Base-by-base conservation (phyloP, 2,888 invertebrate genomes). In the Spicauda simplicius region DNA sequence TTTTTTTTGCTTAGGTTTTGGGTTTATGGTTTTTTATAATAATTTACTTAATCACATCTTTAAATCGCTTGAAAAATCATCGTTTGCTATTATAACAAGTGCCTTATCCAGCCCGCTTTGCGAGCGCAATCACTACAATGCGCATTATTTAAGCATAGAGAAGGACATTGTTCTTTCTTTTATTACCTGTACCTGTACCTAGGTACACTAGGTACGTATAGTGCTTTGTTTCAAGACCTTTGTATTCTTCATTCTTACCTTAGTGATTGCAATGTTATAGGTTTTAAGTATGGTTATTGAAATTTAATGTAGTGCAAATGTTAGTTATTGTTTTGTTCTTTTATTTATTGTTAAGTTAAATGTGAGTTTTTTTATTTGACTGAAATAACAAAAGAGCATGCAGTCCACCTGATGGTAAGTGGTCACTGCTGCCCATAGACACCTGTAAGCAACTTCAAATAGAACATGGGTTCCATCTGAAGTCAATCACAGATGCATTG, bases 41-140 rank as follows among this genome's bases (percentile, higher is more conserved):
- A n/a, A n/a, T n/a, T n/a, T n/a, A n/a, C n/a, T n/a, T n/a, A 14
- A 14, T 11, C 14, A 14, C 14, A 41, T 14, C 3, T 2, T 14
- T 41, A 14, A 25, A 25, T 25, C 25, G 25, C 25, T 25, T 25
- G 3, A 25, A 25, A 25, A 2, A 25, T 25, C n/a, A 25, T 25
- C 25, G 25, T 25, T 25, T 25, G 14, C 14, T 41, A 12, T 5
- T 30, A 50, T 0, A 33, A 41, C 20, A 14, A n/a, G 19, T 6
- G 7, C 41, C 20, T 53, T 20, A 54, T 7, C 10, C 30, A 19
- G 16, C 62, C 37, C 41, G 53, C 19, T 41, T 19, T 53, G 16
- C 52, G 20, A 25, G 25, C 53, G 62, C 53, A 62, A 62, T 62
- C 53, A 62, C 62, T 62, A 62, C 62, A 62, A 62, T 53, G 62